These are phyloP conservation scores for Drosophila robusta DNA, from an alignment of 2,888 invertebrate genomes.

Conservation along the genomic window DNA sequence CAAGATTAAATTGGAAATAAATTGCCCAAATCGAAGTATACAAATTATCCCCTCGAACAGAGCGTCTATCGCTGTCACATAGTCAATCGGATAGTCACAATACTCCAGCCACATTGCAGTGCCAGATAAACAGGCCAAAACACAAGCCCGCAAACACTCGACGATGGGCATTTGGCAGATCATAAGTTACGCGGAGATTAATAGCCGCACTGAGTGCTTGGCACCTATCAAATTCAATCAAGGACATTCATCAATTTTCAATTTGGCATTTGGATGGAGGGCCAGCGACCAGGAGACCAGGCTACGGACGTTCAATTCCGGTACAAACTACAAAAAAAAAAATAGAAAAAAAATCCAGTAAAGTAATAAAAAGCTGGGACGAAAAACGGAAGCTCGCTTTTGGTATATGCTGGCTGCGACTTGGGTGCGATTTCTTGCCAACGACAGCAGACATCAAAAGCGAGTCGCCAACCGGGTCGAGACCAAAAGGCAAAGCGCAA, in stretches of 20 bases:
- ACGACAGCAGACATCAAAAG: slow-evolving; percentile 74
- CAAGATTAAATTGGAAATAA: too few species aligned
- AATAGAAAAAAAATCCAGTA: background rate
- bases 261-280: slow-evolving; percentile 70
- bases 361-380: slow-evolving; percentile 11
- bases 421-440: slow-evolving; percentile 67
- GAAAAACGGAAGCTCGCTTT: slow-evolving; percentile 33
- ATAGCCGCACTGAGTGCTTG: slow-evolving; percentile 79
- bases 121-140: slow-evolving; percentile 9
- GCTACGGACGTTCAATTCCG: slow-evolving; percentile 7
- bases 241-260: slow-evolving; percentile 81
- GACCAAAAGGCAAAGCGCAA: slow-evolving; percentile 40
- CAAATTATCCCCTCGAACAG: background rate
- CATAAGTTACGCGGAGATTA: slow-evolving; percentile 78
- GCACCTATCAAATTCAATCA: slow-evolving; percentile 81
- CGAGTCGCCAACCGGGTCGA: slow-evolving; percentile 33
- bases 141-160: slow-evolving; percentile 19
- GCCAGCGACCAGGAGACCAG: slow-evolving; percentile 19
- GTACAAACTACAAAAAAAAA: slow-evolving; percentile 53
- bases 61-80: background rate
- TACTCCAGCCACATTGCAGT: slow-evolving; percentile 7
- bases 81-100: background rate
- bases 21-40: background rate
- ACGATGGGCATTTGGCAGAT: slow-evolving; percentile 54
- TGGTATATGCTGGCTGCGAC: slow-evolving; percentile 44